Evolutionary conservation across 2,888 invertebrate species (phyloP).

Genomic region (Tenthredo scrophulariae): DNA sequence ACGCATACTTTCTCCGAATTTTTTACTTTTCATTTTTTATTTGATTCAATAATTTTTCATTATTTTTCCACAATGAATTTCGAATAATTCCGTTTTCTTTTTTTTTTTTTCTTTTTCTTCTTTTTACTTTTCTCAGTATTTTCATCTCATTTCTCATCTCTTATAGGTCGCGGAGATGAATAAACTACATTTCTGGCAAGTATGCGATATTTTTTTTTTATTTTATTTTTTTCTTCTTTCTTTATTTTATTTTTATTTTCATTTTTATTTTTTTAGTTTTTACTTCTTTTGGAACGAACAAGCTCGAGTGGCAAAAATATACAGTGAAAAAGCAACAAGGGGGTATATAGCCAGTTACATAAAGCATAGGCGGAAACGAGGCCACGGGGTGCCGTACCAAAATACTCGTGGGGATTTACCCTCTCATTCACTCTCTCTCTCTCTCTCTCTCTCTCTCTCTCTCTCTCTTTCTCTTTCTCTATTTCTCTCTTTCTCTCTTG

Average conservation of each 20-base stretch:
- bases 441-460: not conserved
- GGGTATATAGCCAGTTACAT: constrained; percentile 67
- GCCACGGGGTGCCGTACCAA: constrained; percentile 73
- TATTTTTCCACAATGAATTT: not conserved
- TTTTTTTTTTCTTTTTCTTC: not conserved
- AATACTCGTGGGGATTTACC: constrained; percentile 68
- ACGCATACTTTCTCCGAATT: not conserved
- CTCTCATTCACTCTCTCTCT: constrained; percentile 15
- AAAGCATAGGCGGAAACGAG: constrained; percentile 75
- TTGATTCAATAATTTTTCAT: not conserved
- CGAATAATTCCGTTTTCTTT: not conserved
- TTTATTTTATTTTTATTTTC: not conserved
- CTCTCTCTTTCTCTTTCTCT: not conserved
- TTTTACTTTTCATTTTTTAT: not conserved
- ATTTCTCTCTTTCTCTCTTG: constrained; percentile 17
- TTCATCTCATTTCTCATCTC: not conserved
- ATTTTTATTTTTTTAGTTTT: not conserved
- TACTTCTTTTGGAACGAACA: not conserved
- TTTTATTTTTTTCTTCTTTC: not conserved
- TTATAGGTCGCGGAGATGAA: not conserved
- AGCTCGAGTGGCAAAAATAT: constrained; percentile 41
- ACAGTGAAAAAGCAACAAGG: constrained; percentile 57
- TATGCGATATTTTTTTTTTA: not conserved
- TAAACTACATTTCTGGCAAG: not conserved
- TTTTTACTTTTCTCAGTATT: not conserved